phyloP scores from a whole-genome alignment of 2,797 vertebrate genomes.

The Echiichthys vipera region DNA sequence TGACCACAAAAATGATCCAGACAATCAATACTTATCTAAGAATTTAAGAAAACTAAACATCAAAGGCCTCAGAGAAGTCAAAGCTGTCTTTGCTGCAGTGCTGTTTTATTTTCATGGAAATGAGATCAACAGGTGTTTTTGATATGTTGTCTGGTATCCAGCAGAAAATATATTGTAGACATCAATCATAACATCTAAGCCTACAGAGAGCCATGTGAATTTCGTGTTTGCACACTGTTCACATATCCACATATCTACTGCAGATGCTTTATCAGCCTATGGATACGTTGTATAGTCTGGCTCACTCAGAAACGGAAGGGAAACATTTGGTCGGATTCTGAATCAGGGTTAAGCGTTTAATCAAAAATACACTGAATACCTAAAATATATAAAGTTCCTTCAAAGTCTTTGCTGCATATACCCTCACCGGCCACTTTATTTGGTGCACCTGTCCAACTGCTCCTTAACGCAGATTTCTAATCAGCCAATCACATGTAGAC shows the following conservation, averaged over 20 bases:
- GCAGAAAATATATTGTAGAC: slow-evolving; percentile 2
- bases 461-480: too few relatives aligned
- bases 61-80: neutral
- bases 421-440: too few relatives aligned
- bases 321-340: too few relatives aligned
- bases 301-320: too few relatives aligned
- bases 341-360: too few relatives aligned
- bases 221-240: neutral
- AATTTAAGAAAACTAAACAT: neutral
- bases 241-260: neutral
- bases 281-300: neutral
- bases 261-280: neutral
- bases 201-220: neutral
- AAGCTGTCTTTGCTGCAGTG: neutral
- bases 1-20: neutral
- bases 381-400: too few relatives aligned
- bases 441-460: too few relatives aligned
- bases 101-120: neutral
- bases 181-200: neutral
- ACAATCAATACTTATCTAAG: neutral
- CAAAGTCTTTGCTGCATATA: too few relatives aligned
- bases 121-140: slow-evolving; percentile 5
- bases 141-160: neutral
- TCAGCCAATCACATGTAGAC: too few relatives aligned
- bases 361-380: too few relatives aligned